Percentiles rank a stretch among this genome's conserved stretches.
phyloP scores from a whole-genome alignment of 23 tunicate genomes.

The Ciona savignyi region DNA sequence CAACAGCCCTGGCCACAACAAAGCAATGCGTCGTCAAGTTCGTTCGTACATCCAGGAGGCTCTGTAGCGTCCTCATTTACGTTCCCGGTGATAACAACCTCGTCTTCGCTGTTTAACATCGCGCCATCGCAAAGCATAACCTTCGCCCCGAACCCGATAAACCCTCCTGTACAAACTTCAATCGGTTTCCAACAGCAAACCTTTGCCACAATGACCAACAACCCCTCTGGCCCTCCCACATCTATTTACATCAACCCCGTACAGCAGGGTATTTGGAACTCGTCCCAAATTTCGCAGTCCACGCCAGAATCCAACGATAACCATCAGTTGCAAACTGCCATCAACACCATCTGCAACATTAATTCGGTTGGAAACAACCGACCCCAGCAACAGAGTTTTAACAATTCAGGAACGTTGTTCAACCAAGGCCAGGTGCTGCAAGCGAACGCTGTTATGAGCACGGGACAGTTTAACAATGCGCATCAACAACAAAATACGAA shows the following conservation, averaged over 20 bases:
- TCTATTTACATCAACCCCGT: background rate
- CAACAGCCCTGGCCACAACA: background rate
- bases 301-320: background rate
- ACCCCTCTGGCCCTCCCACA: background rate
- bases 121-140: background rate
- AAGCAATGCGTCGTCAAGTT: background rate
- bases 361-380: background rate
- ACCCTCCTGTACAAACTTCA: background rate
- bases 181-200: background rate
- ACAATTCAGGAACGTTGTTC: no score
- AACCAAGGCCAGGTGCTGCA: background rate
- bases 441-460: no score
- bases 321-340: background rate
- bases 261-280: background rate
- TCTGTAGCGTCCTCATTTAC: background rate
- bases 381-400: no score
- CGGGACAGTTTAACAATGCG: no score
- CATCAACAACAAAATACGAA: no score
- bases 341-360: background rate
- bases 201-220: background rate
- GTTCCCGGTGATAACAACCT: background rate
- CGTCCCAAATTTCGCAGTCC: background rate
- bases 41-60: no score
- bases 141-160: background rate
- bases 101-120: background rate